A percentile compares a stretch with the other conserved stretches of the same genome.
These are phyloP conservation scores for Lithobates sylvaticus DNA, from an alignment of 2,797 vertebrate species.

Conservation along the genomic window DNA sequence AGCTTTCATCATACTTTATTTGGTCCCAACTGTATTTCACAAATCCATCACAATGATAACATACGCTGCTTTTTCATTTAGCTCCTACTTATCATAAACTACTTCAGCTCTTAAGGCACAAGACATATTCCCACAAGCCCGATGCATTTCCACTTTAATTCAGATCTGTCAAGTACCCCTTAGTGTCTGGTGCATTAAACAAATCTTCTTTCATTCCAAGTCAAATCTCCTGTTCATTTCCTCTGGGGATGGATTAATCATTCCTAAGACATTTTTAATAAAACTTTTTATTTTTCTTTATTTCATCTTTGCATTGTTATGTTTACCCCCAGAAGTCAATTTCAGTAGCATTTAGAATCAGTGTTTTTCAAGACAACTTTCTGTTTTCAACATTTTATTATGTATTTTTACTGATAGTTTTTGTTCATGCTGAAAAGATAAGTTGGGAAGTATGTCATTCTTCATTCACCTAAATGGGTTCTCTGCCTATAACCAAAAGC, in stretches of 20 bases:
- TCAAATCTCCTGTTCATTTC: conserved; percentile 58
- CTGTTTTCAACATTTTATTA: neutral
- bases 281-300: conserved; percentile 27
- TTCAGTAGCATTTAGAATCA: neutral
- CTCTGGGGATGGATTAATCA: conserved; percentile 47
- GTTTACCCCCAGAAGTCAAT: conserved; percentile 40
- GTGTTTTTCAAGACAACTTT: neutral
- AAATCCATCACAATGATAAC: conserved; percentile 27
- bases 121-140: conserved; percentile 37
- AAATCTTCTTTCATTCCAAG: conserved; percentile 50
- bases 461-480: too few species aligned
- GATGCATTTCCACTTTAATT: conserved; percentile 34
- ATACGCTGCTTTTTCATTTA: conserved; percentile 26
- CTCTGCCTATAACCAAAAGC: too few species aligned
- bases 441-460: too few species aligned
- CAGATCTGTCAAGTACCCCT: conserved; percentile 39
- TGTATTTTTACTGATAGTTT: neutral
- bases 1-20: neutral
- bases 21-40: neutral
- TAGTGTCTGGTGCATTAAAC: conserved; percentile 44
- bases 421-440: too few species aligned
- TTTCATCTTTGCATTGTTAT: conserved; percentile 41
- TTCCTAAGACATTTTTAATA: conserved; percentile 50
- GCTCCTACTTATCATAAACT: conserved; percentile 38
- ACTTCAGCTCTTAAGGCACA: conserved; percentile 32